phyloP scores from a whole-genome alignment of 2,888 invertebrate species.

The Eupithecia subumbrata region DNA sequence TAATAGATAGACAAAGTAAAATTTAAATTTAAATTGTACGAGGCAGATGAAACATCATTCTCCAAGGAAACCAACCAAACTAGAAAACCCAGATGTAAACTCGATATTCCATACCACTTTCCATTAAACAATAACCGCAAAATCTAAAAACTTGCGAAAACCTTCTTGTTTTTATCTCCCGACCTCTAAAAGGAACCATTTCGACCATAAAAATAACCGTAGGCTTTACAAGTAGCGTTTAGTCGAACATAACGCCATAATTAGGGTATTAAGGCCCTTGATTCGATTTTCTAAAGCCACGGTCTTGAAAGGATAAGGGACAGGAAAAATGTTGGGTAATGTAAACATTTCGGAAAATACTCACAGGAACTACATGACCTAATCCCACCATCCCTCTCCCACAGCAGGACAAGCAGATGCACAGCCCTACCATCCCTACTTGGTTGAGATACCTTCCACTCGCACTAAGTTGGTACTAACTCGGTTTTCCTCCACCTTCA shows the following conservation, averaged over 20 bases:
- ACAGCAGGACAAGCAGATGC: no score
- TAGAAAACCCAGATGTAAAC: slow-evolving; percentile 1
- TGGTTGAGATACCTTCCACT: no score
- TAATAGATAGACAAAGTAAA: no score
- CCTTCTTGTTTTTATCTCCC: slow-evolving; percentile 31
- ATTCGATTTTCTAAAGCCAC: slow-evolving; percentile 34
- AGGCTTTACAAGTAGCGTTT: slow-evolving; percentile 44
- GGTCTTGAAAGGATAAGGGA: slow-evolving; percentile 19
- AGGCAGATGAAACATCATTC: background rate
- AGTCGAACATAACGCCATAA: slow-evolving; percentile 45
- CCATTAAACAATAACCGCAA: slow-evolving; percentile 27
- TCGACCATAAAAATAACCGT: slow-evolving; percentile 46
- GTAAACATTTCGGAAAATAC: no score
- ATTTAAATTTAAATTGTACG: no score
- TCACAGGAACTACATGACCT: no score
- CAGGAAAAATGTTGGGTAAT: slow-evolving; percentile 16
- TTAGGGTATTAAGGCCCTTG: slow-evolving; percentile 43
- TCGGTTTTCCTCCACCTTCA: no score
- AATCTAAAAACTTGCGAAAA: slow-evolving; percentile 29
- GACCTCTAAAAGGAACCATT: slow-evolving; percentile 41
- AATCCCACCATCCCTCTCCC: no score
- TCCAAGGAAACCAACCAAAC: background rate
- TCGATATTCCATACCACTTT: background rate
- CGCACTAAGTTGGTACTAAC: no score
- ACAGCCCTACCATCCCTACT: no score